These are phyloP conservation scores for Clarias gariepinus DNA, from an alignment of 2,113 vertebrate species.

Conservation along the genomic window DNA sequence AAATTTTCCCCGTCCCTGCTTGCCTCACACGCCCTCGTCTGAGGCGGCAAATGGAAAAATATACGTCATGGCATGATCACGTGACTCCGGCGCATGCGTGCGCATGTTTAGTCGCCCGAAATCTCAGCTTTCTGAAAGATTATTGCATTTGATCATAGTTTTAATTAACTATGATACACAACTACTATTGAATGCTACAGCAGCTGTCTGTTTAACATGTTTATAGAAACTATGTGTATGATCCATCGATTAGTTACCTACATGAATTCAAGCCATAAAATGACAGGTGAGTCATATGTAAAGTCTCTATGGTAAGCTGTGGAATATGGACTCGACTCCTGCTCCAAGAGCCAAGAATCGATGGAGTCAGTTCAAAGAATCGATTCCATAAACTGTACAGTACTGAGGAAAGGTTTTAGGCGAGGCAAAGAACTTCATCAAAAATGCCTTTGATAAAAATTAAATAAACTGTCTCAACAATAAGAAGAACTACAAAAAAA, in stretches of 20 bases:
- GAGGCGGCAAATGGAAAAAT: background rate
- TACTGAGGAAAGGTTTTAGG: background rate
- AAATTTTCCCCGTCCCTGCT: background rate
- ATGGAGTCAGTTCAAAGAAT: background rate
- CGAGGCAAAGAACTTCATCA: background rate
- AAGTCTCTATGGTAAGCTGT: background rate
- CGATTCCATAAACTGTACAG: background rate
- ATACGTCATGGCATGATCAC: background rate
- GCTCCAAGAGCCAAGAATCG: background rate
- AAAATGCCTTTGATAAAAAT: background rate
- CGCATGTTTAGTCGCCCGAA: background rate
- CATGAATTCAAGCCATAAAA: background rate
- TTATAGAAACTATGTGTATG: no score
- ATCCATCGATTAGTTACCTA: background rate
- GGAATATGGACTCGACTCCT: background rate
- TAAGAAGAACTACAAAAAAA: background rate
- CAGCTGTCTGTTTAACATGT: background rate
- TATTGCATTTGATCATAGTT: background rate
- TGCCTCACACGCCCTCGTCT: background rate
- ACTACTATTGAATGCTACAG: background rate
- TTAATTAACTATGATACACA: background rate
- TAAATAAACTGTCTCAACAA: background rate
- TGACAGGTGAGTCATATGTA: background rate
- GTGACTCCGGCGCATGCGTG: background rate
- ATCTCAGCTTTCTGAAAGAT: background rate